Conservation (phyloP, 1,140 invertebrate genomes). For the Pentalonia nigronervosa region DNA sequence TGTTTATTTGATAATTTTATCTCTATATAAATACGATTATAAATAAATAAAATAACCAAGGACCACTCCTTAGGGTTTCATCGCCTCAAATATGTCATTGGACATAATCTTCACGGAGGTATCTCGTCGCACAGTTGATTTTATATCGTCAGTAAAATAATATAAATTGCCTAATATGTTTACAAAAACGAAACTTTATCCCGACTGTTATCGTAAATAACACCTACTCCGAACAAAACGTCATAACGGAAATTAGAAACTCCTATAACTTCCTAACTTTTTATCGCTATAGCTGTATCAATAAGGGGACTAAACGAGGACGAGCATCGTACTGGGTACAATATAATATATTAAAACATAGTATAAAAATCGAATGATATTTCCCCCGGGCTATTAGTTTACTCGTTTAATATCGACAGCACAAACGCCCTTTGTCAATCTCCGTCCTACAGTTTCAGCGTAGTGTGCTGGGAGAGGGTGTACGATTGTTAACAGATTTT, state of each 20-base stretch:
- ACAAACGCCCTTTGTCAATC: conserved; percentile 1
- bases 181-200: conserved; percentile 34
- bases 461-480: not conserved
- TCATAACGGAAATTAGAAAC: conserved; percentile 45
- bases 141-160: not conserved
- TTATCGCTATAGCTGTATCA: not conserved
- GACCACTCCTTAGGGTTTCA: not conserved
- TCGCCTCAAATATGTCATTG: not conserved
- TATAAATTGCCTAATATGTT: conserved; percentile 23
- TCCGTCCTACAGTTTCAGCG: not conserved
- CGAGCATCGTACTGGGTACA: not conserved
- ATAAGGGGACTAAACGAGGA: not conserved
- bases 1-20: not conserved
- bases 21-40: not conserved
- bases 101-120: not conserved
- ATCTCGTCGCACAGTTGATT: not conserved
- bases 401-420: not conserved
- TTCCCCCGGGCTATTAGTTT: not conserved
- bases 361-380: conserved; percentile 20
- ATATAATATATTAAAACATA: conserved; percentile 2
- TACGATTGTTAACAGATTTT: not conserved
- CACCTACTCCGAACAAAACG: not conserved
- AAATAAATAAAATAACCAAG: not conserved
- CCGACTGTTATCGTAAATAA: conserved; percentile 25
- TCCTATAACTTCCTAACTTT: conserved; percentile 46